A percentile compares a stretch with the other conserved stretches of the same genome.
phyloP scores from a whole-genome alignment of 2,888 invertebrate species.

The Branchellion lobata region DNA sequence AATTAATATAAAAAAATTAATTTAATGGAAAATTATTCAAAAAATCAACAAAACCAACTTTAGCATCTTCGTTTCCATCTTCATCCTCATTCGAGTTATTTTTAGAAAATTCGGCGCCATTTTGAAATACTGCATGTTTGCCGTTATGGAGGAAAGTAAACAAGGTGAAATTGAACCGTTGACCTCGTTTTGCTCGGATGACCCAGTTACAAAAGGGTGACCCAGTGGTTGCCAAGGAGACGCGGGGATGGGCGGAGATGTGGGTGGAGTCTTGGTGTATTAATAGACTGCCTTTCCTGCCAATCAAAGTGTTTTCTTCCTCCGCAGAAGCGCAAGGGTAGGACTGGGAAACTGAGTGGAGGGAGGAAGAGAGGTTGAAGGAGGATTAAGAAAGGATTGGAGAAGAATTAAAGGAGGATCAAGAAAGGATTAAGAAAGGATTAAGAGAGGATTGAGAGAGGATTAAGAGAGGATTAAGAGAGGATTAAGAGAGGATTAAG shows the following conservation, averaged over 20 bases:
- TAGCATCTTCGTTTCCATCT: neutral
- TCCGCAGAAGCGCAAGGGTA: neutral
- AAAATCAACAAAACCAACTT: too few relatives aligned
- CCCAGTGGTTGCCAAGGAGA: conserved; percentile 18
- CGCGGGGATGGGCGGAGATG: neutral
- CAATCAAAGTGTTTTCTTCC: neutral
- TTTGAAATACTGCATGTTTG: neutral
- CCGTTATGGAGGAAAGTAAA: conserved; percentile 38
- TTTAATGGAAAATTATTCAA: too few relatives aligned
- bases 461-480: too few relatives aligned
- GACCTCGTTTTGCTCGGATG: conserved; percentile 43
- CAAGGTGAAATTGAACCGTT: conserved; percentile 45
- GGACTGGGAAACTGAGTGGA: neutral
- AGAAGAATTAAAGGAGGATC: neutral
- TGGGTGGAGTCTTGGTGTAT: neutral
- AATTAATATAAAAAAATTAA: too few relatives aligned
- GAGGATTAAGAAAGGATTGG: neutral
- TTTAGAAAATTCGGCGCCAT: neutral
- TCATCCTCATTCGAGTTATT: neutral
- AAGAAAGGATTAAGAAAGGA: neutral
- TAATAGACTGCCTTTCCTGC: neutral
- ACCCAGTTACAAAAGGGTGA: conserved; percentile 46
- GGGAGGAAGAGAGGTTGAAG: too few relatives aligned
- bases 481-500: too few relatives aligned
- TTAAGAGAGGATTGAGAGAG: too few relatives aligned